Percentiles rank a stretch among this genome's conserved stretches.
phyloP scores from a whole-genome alignment of 2,797 vertebrate species.

The Phyllotis vaccarum region DNA sequence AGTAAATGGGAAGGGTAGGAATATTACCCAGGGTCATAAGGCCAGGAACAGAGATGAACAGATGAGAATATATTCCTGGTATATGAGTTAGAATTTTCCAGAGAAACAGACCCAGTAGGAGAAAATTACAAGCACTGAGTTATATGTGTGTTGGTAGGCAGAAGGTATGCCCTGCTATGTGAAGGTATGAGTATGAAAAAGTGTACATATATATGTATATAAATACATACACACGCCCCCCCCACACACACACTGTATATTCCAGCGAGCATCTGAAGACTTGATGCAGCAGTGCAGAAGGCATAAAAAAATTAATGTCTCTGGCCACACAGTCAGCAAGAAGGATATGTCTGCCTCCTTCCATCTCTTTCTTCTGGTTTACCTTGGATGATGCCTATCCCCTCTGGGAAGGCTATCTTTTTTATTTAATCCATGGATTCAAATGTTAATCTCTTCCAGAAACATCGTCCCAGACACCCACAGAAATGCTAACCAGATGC shows the following conservation, averaged over 20 bases:
- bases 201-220: too few species aligned
- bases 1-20: background rate
- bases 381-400: background rate
- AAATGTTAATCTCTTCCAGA: background rate
- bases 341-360: background rate
- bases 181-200: background rate
- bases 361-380: background rate
- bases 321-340: background rate
- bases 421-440: background rate
- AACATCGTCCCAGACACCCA: background rate
- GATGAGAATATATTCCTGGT: background rate
- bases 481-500: slow-evolving; percentile 1
- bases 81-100: background rate
- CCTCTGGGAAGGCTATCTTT: background rate
- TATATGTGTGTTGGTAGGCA: background rate
- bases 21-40: background rate
- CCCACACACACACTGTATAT: background rate
- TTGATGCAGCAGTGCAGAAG: background rate
- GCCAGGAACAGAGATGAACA: background rate
- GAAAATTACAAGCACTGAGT: background rate
- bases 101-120: background rate
- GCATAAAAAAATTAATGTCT: background rate
- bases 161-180: background rate
- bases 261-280: background rate
- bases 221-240: too few species aligned